A percentile compares a stretch with the other conserved stretches of the same genome.
These are phyloP conservation scores for Micromys minutus DNA, from an alignment of 2,113 vertebrate species.

Conservation along the genomic window DNA sequence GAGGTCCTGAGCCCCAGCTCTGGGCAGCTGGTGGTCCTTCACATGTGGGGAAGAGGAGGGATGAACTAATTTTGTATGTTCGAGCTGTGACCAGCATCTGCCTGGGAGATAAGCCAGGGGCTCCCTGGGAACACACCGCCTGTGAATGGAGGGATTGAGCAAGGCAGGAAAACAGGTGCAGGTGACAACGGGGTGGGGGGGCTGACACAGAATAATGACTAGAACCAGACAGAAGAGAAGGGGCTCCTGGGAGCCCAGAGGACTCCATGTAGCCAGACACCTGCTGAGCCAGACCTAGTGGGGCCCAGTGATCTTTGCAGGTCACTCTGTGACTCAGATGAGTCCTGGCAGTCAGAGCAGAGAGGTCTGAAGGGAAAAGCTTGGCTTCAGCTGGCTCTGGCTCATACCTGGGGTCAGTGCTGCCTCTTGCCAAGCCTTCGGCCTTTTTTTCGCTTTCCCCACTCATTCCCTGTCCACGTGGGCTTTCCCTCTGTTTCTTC, in stretches of 20 bases:
- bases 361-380: neutral
- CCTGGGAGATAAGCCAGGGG: slow-evolving; percentile 10
- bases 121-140: slow-evolving; percentile 59
- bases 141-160: slow-evolving; percentile 38
- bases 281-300: neutral
- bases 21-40: neutral
- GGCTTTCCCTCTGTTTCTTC: neutral
- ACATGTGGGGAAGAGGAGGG: neutral
- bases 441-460: neutral
- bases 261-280: accelerated
- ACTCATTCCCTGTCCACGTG: neutral
- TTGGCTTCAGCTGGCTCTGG: neutral
- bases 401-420: neutral
- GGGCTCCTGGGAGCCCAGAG: neutral
- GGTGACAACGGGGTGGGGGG: neutral
- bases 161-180: slow-evolving; percentile 62
- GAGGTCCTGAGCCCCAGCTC: neutral
- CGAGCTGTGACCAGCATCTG: neutral
- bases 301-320: neutral
- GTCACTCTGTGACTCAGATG: no score
- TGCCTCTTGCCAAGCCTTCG: neutral
- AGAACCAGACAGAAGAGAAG: neutral
- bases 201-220: neutral
- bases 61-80: neutral
- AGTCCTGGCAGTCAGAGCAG: neutral